Evolutionary conservation across 2,888 invertebrate species (phyloP).

Genomic region (Glyphotaelius pellucidus): DNA sequence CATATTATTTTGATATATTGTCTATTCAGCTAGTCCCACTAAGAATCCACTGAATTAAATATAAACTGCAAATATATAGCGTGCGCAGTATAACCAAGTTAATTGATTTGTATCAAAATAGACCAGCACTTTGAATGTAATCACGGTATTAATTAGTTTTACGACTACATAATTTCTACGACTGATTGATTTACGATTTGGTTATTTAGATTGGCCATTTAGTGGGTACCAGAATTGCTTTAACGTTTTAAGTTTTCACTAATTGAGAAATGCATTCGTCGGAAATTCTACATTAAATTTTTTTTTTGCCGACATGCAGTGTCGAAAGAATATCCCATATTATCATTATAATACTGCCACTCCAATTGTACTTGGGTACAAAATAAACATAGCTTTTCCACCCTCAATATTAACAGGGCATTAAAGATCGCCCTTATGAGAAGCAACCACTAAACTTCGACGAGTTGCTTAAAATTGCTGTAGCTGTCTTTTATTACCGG

Average conservation of each 20-base stretch:
- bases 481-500: not conserved
- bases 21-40: not conserved
- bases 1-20: not conserved
- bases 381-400: too few relatives aligned
- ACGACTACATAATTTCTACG: not conserved
- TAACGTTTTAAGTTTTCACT: not conserved
- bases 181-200: not conserved
- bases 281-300: not conserved
- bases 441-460: too few relatives aligned
- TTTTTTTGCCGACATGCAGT: not conserved
- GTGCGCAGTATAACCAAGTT: not conserved
- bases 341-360: too few relatives aligned
- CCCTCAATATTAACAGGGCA: too few relatives aligned
- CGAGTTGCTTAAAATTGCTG: not conserved
- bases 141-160: not conserved
- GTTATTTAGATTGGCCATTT: not conserved
- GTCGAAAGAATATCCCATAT: too few relatives aligned
- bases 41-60: not conserved
- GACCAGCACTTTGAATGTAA: not conserved
- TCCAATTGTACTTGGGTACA: too few relatives aligned
- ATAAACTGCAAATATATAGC: not conserved
- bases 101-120: not conserved
- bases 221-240: not conserved
- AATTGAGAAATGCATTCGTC: not conserved
- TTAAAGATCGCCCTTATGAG: too few relatives aligned